These are phyloP conservation scores for Scaptodrosophila lebanonensis DNA, from an alignment of 1,140 invertebrate species.

Conservation along the genomic window DNA sequence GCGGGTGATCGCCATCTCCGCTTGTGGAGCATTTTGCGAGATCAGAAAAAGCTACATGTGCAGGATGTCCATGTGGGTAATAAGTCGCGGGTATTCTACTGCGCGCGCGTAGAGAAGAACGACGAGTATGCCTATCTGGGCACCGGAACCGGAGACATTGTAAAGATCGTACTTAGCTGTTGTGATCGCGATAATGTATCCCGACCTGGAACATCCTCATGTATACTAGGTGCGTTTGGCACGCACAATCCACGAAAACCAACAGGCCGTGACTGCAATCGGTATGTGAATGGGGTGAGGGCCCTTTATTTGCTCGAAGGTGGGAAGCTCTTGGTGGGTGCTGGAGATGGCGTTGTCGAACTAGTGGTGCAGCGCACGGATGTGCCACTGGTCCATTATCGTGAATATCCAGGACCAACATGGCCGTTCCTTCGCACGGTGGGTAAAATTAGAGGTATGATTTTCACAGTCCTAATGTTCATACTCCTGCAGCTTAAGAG, in stretches of 20 bases:
- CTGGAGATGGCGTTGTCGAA: conserved; percentile 89
- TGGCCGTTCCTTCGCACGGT: conserved; percentile 81
- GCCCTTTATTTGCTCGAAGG: conserved; percentile 82
- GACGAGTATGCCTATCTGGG: conserved; percentile 89
- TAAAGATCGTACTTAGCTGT: conserved; percentile 83
- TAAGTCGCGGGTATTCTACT: conserved; percentile 82
- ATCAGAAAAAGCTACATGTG: conserved; percentile 83
- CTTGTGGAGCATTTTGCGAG: conserved; percentile 87
- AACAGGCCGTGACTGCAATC: conserved; percentile 67
- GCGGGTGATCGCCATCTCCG: conserved; percentile 84
- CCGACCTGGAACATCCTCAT: conserved; percentile 78
- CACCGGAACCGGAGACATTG: conserved; percentile 84
- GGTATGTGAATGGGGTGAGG: conserved; percentile 81
- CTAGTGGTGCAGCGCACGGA: conserved; percentile 81
- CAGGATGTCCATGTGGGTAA: conserved; percentile 85
- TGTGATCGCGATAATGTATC: conserved; percentile 79
- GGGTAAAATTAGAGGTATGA: conserved; percentile 43
- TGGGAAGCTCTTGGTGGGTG: conserved; percentile 85
- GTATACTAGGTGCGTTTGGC: conserved; percentile 84
- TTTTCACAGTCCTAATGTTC: background rate
- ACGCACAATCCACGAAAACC: conserved; percentile 70
- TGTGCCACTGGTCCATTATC: conserved; percentile 75
- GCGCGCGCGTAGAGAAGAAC: conserved; percentile 81
- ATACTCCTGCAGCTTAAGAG: conserved; percentile 78
- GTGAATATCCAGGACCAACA: conserved; percentile 78